Evolutionary conservation across 2,113 vertebrate genomes (phyloP), one percentile per base, ranked within the genome.

Genomic region (Pelmatolapia mariae): DNA sequence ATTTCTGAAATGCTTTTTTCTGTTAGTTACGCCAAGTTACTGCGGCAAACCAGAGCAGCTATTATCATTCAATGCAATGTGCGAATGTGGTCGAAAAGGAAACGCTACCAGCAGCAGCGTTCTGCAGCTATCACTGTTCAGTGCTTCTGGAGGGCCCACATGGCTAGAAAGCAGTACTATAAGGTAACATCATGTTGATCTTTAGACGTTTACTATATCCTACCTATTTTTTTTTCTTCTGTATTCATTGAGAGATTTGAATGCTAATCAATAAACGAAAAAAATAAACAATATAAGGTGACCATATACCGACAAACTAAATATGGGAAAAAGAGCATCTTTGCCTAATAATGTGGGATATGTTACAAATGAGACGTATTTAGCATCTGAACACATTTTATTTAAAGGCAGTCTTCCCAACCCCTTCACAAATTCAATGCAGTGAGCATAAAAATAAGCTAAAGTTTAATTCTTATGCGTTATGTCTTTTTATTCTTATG

Each of bases 31-130:
- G 97, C 97, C 47, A 95, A 88, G 81, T 97, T 97, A 88, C 92
- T 99, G 91, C 95, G 97, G 68, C 96, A 96, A 93, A 99, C 98
- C 47, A 96, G 94, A 82, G 98, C 99, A 57, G 98, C 98, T 81
- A 91, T 96, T 88, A 85, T 96, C 83, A 96, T 99, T 87, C 98
- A 99, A 96, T 96, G 97, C 86, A 97, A 95, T 52, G 96, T 97
- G 91, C 97, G 98, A 29, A 98, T 98, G 98, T 98, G 96, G 43
- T 87, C 91, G 40, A 91, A 92, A 40, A 97, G 82, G 86, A 97
- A 91, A 87, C 93, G 54, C 18, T 99, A 97, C 94, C 96, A 59
- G 45, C 81, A 83, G 82, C 97, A 90, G 90, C 96, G 94, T 82
- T 94, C 94, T 13, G 96, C 97, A 8, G 97, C 98, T 1, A 16